phyloP scores from a whole-genome alignment of 2,888 invertebrate genomes.

The Crematogaster levior region DNA sequence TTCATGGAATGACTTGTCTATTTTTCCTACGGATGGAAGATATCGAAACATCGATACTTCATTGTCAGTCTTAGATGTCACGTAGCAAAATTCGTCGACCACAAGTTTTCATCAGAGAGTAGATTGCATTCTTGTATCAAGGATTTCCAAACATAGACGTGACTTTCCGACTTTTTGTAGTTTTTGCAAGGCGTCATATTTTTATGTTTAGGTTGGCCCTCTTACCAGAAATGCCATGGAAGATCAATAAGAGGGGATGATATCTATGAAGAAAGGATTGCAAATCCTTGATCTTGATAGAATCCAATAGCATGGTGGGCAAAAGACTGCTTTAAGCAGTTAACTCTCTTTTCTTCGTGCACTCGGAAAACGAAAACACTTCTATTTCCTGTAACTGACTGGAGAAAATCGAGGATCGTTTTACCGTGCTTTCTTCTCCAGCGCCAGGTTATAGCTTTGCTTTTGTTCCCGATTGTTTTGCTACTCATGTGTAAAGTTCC shows the following conservation, averaged over 20 bases:
- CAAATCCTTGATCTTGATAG: constrained; percentile 43
- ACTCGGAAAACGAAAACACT: constrained; percentile 48
- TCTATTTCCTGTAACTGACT: constrained; percentile 39
- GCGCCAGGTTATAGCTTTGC: not conserved
- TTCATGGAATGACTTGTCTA: not conserved
- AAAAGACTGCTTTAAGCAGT: constrained; percentile 50
- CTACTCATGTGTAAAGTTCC: not conserved
- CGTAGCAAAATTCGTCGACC: constrained; percentile 11
- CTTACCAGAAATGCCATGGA: not conserved
- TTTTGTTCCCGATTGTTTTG: constrained; percentile 14
- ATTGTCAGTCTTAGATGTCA: not conserved
- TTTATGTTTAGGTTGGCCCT: not conserved
- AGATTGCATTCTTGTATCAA: constrained; percentile 69
- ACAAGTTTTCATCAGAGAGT: constrained; percentile 61
- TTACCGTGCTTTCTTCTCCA: constrained; percentile 9
- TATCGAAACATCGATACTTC: not conserved
- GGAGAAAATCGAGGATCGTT: constrained; percentile 45
- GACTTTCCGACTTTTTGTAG: constrained; percentile 8
- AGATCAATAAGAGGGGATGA: not conserved
- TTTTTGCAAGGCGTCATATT: not conserved
- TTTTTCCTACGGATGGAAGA: not conserved
- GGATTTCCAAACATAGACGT: not conserved
- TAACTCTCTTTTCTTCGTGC: constrained; percentile 57
- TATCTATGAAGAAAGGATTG: constrained; percentile 1
- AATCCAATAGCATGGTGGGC: constrained; percentile 46